These are phyloP conservation scores for Drosophila niveifrons DNA, from an alignment of 2,888 invertebrate species.

Conservation along the genomic window DNA sequence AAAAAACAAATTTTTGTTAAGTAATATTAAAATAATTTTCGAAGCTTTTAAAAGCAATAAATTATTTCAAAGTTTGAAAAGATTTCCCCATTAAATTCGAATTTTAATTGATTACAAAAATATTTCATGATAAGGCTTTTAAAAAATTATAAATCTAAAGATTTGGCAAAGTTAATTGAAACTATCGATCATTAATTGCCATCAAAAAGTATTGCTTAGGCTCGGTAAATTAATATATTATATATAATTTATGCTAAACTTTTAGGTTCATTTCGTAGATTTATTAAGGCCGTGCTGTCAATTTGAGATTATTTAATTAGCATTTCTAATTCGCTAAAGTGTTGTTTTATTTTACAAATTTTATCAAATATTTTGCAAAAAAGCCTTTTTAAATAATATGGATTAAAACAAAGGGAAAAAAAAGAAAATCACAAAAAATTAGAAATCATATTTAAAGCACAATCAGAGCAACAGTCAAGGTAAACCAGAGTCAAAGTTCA, in stretches of 20 bases:
- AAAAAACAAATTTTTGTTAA: too few species aligned
- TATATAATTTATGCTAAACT: constrained; percentile 13
- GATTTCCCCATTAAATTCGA: too few species aligned
- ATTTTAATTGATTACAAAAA: too few species aligned
- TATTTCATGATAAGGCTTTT: background rate
- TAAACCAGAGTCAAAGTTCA: constrained; percentile 18
- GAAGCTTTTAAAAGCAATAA: too few species aligned
- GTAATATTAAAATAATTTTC: too few species aligned
- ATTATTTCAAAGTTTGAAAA: too few species aligned
- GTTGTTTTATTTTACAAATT: background rate
- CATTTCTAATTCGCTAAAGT: background rate
- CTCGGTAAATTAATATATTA: background rate
- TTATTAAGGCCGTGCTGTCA: constrained; percentile 8
- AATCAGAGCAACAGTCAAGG: constrained; percentile 41
- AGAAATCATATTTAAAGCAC: constrained; percentile 30
- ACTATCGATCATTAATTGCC: background rate
- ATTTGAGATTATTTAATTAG: constrained; percentile 3
- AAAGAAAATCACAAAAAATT: constrained; percentile 9
- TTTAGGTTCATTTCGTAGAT: constrained; percentile 8
- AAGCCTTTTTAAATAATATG: constrained; percentile 40
- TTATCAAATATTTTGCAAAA: constrained; percentile 14
- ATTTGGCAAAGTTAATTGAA: constrained; percentile 2
- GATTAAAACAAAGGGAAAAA: constrained; percentile 18
- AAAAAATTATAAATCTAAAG: background rate
- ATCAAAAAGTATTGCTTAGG: constrained; percentile 1